Evolutionary conservation across 1,140 invertebrate species (phyloP).

Genomic region (Pogonomyrmex californicus): DNA sequence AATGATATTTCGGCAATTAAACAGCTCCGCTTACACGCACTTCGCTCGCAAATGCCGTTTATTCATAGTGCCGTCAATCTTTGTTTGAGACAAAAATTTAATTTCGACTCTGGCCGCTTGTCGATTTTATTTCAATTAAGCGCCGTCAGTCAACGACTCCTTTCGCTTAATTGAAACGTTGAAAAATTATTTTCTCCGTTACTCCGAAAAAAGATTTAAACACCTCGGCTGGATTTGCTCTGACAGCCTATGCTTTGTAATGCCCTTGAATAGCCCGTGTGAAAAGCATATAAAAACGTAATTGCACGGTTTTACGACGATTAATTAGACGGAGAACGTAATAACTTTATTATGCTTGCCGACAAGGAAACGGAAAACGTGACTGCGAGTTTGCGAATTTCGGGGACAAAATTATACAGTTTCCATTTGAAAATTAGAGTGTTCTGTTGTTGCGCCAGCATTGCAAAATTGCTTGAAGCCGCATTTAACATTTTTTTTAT

Average conservation of each 20-base stretch:
- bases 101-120: slow-evolving; percentile 27
- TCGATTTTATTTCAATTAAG: slow-evolving; percentile 64
- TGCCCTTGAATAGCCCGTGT: slow-evolving; percentile 20
- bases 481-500: slow-evolving; percentile 1
- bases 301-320: slow-evolving; percentile 54
- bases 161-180: slow-evolving; percentile 60
- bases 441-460: neutral
- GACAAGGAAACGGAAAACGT: slow-evolving; percentile 40
- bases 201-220: slow-evolving; percentile 44
- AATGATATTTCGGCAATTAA: slow-evolving; percentile 64
- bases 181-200: slow-evolving; percentile 53
- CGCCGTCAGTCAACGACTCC: slow-evolving; percentile 54
- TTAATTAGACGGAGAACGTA: slow-evolving; percentile 56
- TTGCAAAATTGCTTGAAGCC: neutral
- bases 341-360: slow-evolving; percentile 49
- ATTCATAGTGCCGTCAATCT: slow-evolving; percentile 44
- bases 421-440: slow-evolving; percentile 18
- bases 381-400: neutral
- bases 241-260: slow-evolving; percentile 45
- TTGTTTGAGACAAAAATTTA: slow-evolving; percentile 61
- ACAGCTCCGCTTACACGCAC: slow-evolving; percentile 53
- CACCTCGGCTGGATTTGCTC: neutral
- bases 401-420: slow-evolving; percentile 11
- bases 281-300: slow-evolving; percentile 54
- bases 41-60: slow-evolving; percentile 36